Conservation (phyloP, 2,113 vertebrate genomes). For the Cinclus mexicanus region DNA sequence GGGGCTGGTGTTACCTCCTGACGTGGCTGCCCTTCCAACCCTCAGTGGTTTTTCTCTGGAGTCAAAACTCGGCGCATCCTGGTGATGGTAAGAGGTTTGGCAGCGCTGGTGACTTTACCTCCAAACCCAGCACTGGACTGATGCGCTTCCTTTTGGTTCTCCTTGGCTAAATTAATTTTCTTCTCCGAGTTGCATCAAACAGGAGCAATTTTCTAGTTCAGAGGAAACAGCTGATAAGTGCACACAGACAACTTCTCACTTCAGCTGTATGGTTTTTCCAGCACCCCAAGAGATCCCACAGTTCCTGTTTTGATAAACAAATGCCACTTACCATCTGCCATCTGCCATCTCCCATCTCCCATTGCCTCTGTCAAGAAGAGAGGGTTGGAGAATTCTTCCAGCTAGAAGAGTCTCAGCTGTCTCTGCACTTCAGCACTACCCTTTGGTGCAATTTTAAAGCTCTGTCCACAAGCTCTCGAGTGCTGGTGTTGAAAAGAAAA, state of each 20-base stretch:
- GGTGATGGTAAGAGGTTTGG: neutral
- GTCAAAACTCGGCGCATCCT: neutral
- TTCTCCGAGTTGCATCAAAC: neutral
- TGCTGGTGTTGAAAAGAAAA: neutral
- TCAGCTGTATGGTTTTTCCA: neutral
- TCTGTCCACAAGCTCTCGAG: neutral
- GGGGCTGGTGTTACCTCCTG: neutral
- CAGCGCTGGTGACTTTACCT: neutral
- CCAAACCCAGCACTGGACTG: neutral
- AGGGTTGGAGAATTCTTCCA: constrained; percentile 3
- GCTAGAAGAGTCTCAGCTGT: constrained; percentile 36
- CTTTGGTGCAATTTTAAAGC: neutral
- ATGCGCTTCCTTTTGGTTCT: neutral
- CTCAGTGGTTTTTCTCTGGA: neutral
- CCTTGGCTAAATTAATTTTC: neutral
- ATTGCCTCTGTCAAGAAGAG: constrained; percentile 17
- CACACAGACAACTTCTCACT: neutral
- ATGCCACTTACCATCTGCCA: constrained; percentile 54
- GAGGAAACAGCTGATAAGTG: neutral
- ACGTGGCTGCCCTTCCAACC: accelerated
- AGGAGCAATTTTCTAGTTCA: neutral
- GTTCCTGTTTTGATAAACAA: constrained; percentile 49
- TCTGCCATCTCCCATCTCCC: neutral
- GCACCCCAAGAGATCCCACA: constrained; percentile 23
- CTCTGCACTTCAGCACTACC: neutral